Base-by-base conservation (phyloP, 2,113 vertebrate genomes). In the Toxotes jaculatrix region DNA sequence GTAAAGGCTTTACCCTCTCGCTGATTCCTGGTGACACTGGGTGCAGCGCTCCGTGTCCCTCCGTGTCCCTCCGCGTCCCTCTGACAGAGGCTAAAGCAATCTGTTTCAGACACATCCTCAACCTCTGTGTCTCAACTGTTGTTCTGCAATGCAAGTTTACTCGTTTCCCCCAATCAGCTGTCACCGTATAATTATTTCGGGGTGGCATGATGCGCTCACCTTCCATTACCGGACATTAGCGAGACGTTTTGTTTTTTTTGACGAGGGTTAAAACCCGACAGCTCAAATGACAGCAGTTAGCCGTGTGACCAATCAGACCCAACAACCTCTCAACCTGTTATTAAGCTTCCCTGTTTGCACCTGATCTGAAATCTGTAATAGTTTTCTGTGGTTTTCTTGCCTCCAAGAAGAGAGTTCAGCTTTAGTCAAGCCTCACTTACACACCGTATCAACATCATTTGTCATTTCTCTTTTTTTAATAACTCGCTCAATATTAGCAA, bases 401-500 rank as follows among this genome's bases (percentile, higher is more conserved):
- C 51, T 77, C 69, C 5, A 47, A 87, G 68, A 77, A 90, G 85
- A 7, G 16, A 84, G 84, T 76, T 90, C 40, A 62, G 83, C 82
- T 74, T 77, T 69, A 73, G 84, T 90, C 85, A 87, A 82, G 90
- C 88, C 82, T 86, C 86, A 69, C 89, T 79, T 85, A 59, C 80
- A 51, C 68, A 73, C 77, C 80, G 53, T 8, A 80, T 90, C 80
- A 80, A 87, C 86, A 82, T 89, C 89, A 88, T 93, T 91, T 85
- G 80, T 92, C 91, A 89, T 86, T 76, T 80, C 77, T 84, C 74
- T 64, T 71, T 66, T 79, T 88, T 81, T 87, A 83, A 89, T 74
- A 88, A 88, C 85, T 78, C 84, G 87, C 90, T 93, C 91, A 77
- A 93, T 93, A 92, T 92, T 88, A 91, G 74, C 83, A 92, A 92